These are phyloP conservation scores for Formica exsecta DNA, from an alignment of 1,140 invertebrate species.

Conservation along the genomic window DNA sequence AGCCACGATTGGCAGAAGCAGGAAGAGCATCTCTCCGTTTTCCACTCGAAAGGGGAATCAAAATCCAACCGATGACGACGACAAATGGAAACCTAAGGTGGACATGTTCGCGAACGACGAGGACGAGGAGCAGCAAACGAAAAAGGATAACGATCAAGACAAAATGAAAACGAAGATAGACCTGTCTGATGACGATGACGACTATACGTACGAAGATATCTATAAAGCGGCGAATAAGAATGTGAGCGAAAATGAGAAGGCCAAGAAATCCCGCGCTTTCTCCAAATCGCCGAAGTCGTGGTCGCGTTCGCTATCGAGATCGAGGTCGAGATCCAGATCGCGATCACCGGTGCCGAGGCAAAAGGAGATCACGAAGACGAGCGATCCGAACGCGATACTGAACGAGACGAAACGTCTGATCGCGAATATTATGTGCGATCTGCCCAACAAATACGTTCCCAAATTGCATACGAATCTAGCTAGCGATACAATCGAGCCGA, in stretches of 20 bases:
- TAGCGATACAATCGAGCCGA: slow-evolving; percentile 35
- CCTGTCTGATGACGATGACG: slow-evolving; percentile 89
- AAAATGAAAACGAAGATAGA: slow-evolving; percentile 80
- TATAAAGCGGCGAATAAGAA: slow-evolving; percentile 89
- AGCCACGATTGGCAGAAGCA: slow-evolving; percentile 63
- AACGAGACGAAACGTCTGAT: slow-evolving; percentile 88
- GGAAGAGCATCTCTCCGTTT: slow-evolving; percentile 84
- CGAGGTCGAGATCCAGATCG: slow-evolving; percentile 77
- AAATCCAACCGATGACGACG: slow-evolving; percentile 84
- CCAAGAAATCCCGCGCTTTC: slow-evolving; percentile 76
- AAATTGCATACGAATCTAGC: slow-evolving; percentile 74
- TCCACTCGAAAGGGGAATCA: slow-evolving; percentile 82
- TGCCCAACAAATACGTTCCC: slow-evolving; percentile 85
- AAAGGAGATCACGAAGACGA: slow-evolving; percentile 78
- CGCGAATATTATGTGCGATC: slow-evolving; percentile 89
- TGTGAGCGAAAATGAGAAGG: slow-evolving; percentile 87
- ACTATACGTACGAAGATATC: slow-evolving; percentile 90
- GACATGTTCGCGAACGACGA: slow-evolving; percentile 86
- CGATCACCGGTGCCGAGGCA: slow-evolving; percentile 75
- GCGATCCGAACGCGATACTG: slow-evolving; percentile 86
- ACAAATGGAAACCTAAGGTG: slow-evolving; percentile 83
- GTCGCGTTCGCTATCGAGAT: slow-evolving; percentile 69
- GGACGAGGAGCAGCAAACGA: slow-evolving; percentile 74
- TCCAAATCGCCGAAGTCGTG: slow-evolving; percentile 73
- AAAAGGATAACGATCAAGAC: slow-evolving; percentile 77